Conservation (phyloP, 2,113 vertebrate species). For the Heterotis niloticus region DNA sequence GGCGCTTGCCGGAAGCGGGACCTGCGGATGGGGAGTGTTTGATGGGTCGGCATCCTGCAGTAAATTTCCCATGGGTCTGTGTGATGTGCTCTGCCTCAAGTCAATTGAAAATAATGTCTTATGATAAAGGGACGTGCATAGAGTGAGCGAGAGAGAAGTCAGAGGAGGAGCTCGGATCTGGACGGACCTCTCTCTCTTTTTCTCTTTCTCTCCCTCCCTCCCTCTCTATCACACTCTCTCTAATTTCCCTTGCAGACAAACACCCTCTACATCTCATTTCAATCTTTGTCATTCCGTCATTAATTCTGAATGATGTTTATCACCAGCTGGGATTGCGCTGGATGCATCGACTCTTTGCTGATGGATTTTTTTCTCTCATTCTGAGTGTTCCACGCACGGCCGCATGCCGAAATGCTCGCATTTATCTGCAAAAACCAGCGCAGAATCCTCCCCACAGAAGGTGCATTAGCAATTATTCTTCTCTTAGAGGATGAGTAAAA, state of each 20-base stretch:
- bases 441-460: neutral
- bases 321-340: neutral
- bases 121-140: conserved; percentile 17
- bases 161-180: neutral
- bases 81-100: conserved; percentile 21
- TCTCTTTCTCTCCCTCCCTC: neutral
- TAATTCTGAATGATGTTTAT: conserved; percentile 16
- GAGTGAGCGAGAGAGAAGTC: neutral
- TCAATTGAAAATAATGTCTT: conserved; percentile 26
- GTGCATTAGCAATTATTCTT: neutral
- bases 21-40: conserved; percentile 5
- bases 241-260: conserved; percentile 8
- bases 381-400: neutral
- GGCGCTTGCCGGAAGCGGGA: conserved; percentile 12
- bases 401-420: neutral
- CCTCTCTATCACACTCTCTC: neutral
- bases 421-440: neutral
- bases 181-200: neutral
- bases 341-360: neutral
- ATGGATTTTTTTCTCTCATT: neutral
- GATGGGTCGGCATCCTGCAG: conserved; percentile 16
- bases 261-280: conserved; percentile 3
- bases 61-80: conserved; percentile 25
- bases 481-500: too few species aligned
- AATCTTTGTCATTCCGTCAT: conserved; percentile 16